phyloP scores from a whole-genome alignment of 2,797 vertebrate genomes.

The Pantherophis vulpinus region DNA sequence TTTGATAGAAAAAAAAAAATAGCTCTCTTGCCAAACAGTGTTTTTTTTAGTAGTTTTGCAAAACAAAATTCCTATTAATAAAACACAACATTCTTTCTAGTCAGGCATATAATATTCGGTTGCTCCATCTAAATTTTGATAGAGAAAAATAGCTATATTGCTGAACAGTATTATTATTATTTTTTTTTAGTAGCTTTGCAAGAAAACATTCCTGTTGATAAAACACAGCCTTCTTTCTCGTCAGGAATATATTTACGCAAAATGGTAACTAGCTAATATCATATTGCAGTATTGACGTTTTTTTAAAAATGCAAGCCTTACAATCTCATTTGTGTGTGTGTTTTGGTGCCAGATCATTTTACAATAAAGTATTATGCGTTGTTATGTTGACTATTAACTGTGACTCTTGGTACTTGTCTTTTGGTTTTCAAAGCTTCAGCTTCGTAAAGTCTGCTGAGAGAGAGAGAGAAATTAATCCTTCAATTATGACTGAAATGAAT shows the following conservation, averaged over 20 bases:
- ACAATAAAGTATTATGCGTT: conserved; percentile 28
- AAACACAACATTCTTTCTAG: background rate
- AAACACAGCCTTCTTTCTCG: background rate
- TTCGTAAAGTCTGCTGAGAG: conserved; percentile 25
- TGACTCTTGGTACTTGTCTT: conserved; percentile 36
- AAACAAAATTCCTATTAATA: background rate
- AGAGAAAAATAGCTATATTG: background rate
- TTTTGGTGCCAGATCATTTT: background rate
- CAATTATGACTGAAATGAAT: conserved; percentile 52
- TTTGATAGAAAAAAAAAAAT: conserved; percentile 8
- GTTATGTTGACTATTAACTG: conserved; percentile 18
- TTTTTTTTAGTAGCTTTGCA: conserved; percentile 1
- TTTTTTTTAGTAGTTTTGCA: conserved; percentile 3
- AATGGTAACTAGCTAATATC: background rate
- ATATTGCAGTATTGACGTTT: conserved; percentile 10
- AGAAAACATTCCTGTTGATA: background rate
- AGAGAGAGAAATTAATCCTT: conserved; percentile 39
- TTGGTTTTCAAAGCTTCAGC: conserved; percentile 30
- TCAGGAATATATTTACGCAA: background rate
- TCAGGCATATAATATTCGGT: background rate
- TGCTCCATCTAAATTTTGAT: conserved; percentile 10
- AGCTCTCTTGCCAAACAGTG: background rate
- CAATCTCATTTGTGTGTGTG: conserved; percentile 9
- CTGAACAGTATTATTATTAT: background rate
- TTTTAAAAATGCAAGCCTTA: conserved; percentile 16